These are phyloP conservation scores for Melanocharis versteri DNA, from an alignment of 2,113 vertebrate genomes.

Conservation along the genomic window DNA sequence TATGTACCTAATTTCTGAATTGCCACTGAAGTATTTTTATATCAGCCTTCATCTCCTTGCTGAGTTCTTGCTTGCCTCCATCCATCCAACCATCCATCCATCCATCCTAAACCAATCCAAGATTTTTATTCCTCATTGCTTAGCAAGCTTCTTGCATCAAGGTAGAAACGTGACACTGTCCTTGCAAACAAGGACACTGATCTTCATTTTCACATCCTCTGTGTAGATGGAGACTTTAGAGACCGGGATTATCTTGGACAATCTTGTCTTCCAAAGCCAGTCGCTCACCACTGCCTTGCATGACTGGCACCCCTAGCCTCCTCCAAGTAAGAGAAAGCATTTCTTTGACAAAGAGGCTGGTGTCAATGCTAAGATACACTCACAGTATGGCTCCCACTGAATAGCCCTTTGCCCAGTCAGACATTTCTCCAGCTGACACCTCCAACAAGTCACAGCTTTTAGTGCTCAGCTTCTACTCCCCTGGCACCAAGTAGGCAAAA, in stretches of 20 bases:
- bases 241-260: background rate
- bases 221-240: background rate
- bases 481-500: background rate
- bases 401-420: background rate
- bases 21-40: background rate
- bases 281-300: background rate
- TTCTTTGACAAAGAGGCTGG: background rate
- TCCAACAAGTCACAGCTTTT: background rate
- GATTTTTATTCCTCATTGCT: background rate
- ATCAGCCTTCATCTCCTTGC: background rate
- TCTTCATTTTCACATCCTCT: background rate
- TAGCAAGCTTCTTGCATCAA: background rate
- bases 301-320: background rate
- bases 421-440: background rate
- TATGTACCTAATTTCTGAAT: background rate
- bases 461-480: background rate
- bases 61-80: background rate
- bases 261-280: background rate
- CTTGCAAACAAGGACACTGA: background rate
- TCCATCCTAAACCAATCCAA: background rate
- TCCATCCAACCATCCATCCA: background rate
- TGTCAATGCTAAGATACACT: background rate
- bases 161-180: background rate
- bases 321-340: background rate
- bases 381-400: background rate